Evolutionary conservation across 2,888 invertebrate species (phyloP), one percentile per base, ranked within the genome.

Genomic region (Aphidius colemani): DNA sequence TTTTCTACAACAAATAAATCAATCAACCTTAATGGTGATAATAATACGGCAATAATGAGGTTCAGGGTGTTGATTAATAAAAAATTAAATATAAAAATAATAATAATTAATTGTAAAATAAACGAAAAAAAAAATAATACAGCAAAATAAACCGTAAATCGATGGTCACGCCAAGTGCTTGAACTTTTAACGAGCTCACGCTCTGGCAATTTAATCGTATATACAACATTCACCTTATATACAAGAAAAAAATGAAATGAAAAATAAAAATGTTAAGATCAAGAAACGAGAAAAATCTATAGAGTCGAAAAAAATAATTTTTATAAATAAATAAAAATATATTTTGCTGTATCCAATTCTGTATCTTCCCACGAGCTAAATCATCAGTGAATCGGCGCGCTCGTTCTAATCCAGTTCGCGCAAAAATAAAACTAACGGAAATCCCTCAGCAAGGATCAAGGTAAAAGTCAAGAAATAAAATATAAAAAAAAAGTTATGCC

Each of bases 371-470:
- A 67, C 66, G 64, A 60, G 50, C 30, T 43, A 11, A 57, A 51
- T 62, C 50, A 51, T 41, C 49, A 49, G 56, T 61, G 50, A 58
- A 63, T 56, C 39, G 51, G 39, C 45, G 51, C 67, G 70, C 72
- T 70, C 72, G 74, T 74, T 77, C 75, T 76, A 77, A 78, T 79
- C 75, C 73, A 75, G 71, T 79, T 79, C 72, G 72, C 74, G 75
- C 70, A 75, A 77, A 76, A 79, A 78, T 72, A 74, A 75, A 77
- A 65, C 71, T 72, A 76, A 74, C 78, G 76, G 75, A 76, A 74
- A 71, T 73, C 68, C 70, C 10, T 39, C 39, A 63, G 49, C 30
- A 45, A 55, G 45, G 41, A 44, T 30, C 30, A 30, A 30, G 30
- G 30, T 30, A 30, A 18, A 30, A 30, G 30, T 13, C 53, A 60